Evolutionary conservation across 1,140 invertebrate genomes (phyloP), one percentile per base, ranked within the genome.

Genomic region (Brachionus manjavacas): DNA sequence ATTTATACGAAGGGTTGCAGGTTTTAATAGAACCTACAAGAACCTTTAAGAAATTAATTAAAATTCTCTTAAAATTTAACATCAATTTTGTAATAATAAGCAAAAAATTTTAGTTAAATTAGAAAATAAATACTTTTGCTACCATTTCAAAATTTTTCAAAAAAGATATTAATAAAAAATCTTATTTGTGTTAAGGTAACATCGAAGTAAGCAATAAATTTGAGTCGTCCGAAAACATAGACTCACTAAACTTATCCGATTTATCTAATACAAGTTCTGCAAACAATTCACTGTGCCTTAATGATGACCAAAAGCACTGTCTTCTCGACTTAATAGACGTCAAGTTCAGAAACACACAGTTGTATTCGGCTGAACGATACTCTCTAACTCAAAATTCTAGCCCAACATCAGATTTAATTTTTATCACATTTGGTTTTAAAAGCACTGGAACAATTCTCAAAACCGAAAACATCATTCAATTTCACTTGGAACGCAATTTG

Each of bases 401-500:
- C 4, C 20, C 25, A 12, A 12, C 23, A 23, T 35, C 31, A 12
- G 43, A 76, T 31, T 20, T 76, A 14, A 49, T 25, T 49, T 76
- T 76, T 49, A 28, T 49, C 23, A 23, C 72, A 25, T 76, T 76
- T 60, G 52, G 46, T 64, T 84, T 85, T 46, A 64, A 85, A 39
- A 41, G 31, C 41, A 52, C 39, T 4, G 60, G 16, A 23, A 28
- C 39, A 20, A 35, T 68, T 49, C 35, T 68, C 4, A 83, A 46
- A 68, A 92, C 95, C 85, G 94, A 94, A 83, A 95, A 94, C 86
- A 91, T 93, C 83, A 88, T 96, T 31, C 92, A 93, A 64, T 88
- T 97, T 23, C 92, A 94, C 87, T 91, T 96, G 4, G 94, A 95
- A 87, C 91, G 94, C 60, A 96, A 96, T 90, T 88, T 96, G n/a